Evolutionary conservation across 2,888 invertebrate genomes (phyloP).

Genomic region (Ommatoiulus sabulosus): DNA sequence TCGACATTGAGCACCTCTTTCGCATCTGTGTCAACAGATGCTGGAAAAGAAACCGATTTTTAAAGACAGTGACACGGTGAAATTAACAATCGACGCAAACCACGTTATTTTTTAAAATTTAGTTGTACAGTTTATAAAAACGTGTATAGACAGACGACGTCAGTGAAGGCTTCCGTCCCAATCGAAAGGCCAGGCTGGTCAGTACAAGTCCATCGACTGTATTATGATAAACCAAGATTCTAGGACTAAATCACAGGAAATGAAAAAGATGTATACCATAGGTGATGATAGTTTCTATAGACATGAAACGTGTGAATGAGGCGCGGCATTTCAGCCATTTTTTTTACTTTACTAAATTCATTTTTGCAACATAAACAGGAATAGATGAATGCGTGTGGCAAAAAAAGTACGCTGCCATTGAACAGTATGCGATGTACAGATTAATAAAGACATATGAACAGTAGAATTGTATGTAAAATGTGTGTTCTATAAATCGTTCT

Average conservation of each 20-base stretch:
- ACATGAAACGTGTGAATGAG: neutral
- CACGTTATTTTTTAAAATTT: constrained; percentile 8
- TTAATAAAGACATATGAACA: neutral
- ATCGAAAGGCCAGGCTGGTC: neutral
- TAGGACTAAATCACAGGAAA: constrained; percentile 12
- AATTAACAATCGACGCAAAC: neutral
- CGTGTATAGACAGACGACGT: neutral
- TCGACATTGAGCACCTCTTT: neutral
- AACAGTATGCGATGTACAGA: neutral
- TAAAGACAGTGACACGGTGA: constrained; percentile 38
- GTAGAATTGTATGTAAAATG: neutral
- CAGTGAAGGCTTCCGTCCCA: neutral
- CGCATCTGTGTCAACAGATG: neutral
- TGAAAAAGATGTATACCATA: neutral
- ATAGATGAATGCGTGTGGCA: neutral
- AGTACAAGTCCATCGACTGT: neutral
- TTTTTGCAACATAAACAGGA: neutral
- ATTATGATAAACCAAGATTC: neutral
- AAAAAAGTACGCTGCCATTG: too few relatives aligned
- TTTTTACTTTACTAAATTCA: neutral
- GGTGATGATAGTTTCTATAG: neutral
- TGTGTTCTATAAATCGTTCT: too few relatives aligned
- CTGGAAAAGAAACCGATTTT: neutral
- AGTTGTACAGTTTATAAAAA: constrained; percentile 23
- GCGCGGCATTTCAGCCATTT: neutral